These are phyloP conservation scores for Chaetogeoica ovagalla DNA, from an alignment of 2,888 invertebrate genomes.

Conservation along the genomic window DNA sequence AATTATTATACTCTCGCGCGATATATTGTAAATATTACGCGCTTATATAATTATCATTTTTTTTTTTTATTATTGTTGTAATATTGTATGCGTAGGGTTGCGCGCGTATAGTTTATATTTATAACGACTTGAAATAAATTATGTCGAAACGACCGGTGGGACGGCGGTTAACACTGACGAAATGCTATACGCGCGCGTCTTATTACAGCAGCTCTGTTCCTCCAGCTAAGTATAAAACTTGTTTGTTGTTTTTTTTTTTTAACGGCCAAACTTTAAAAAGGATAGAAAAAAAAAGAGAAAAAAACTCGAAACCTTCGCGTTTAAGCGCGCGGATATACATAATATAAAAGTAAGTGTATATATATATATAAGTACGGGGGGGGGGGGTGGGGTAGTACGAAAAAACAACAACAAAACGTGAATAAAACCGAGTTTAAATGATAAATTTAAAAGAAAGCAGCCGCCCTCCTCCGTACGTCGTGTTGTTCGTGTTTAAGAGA, in stretches of 20 bases:
- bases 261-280: constrained; percentile 43
- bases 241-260: constrained; percentile 38
- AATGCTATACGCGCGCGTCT: not conserved
- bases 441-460: constrained; percentile 36
- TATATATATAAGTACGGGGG: no score
- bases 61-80: constrained; percentile 17
- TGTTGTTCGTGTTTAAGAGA: not conserved
- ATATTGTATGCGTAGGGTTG: no score
- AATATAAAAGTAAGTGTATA: not conserved
- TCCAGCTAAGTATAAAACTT: constrained; percentile 34
- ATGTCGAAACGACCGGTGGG: constrained; percentile 28
- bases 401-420: constrained; percentile 15
- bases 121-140: constrained; percentile 42
- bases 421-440: constrained; percentile 36
- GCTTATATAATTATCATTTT: constrained; percentile 26
- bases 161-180: constrained; percentile 22
- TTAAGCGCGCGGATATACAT: not conserved
- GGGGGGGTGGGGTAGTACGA: no score
- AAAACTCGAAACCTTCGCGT: constrained; percentile 4
- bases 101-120: constrained; percentile 32
- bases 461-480: not conserved
- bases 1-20: not conserved
- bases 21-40: constrained; percentile 30
- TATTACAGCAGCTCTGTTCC: constrained; percentile 27
- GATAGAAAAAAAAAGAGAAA: not conserved